Conservation (phyloP, 2,888 invertebrate species). For the Scaptodrosophila latifasciaeformis region DNA sequence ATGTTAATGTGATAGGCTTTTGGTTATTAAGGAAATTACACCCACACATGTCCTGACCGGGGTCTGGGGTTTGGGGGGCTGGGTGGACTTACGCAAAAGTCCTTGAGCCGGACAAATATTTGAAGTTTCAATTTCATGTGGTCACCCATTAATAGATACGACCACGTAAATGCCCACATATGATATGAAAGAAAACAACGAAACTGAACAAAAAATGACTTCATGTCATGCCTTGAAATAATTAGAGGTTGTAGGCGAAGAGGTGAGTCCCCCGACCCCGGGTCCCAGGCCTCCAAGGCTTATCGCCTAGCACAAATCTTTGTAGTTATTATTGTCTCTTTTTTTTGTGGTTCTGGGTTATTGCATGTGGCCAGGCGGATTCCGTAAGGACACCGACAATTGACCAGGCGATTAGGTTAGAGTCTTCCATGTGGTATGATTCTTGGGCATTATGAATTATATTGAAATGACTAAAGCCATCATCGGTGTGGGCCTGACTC, state of each 20-base stretch:
- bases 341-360: constrained; percentile 14
- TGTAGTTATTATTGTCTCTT: constrained; percentile 32
- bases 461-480: constrained; percentile 41
- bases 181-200: constrained; percentile 29
- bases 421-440: constrained; percentile 8
- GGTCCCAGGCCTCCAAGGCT: constrained; percentile 14
- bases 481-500: constrained; percentile 41
- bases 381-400: neutral
- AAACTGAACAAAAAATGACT: too few species aligned
- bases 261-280: neutral
- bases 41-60: constrained; percentile 30
- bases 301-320: constrained; percentile 61
- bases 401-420: neutral
- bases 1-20: constrained; percentile 65
- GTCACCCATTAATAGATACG: constrained; percentile 41
- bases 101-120: constrained; percentile 55
- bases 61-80: neutral
- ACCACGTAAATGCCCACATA: constrained; percentile 19
- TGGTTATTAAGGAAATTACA: constrained; percentile 66
- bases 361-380: constrained; percentile 49
- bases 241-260: constrained; percentile 57
- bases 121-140: constrained; percentile 62
- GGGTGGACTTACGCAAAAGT: constrained; percentile 18
- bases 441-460: constrained; percentile 46
- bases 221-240: constrained; percentile 73